Evolutionary conservation across 2,113 vertebrate species (phyloP), one percentile per base, ranked within the genome.

Genomic region (Tursiops truncatus): DNA sequence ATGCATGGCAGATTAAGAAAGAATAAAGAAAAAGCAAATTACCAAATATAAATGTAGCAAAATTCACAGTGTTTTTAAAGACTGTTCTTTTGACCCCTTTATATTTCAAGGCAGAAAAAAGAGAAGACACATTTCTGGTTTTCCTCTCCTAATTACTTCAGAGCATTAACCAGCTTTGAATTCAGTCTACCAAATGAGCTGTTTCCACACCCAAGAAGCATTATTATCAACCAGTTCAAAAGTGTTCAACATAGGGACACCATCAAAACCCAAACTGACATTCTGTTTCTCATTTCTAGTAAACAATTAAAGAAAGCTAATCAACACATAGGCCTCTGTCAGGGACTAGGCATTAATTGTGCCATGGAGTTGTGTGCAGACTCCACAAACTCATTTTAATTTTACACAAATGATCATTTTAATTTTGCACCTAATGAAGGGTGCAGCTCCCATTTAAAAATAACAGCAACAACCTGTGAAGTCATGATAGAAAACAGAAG

Each of bases 381-480:
- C 95, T 96, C 96, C 94, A 93, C 96, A 97, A 97, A 98, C 18
- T 63, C 95, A 38, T 98, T 98, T 98, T 98, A 97, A 97, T 98
- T 98, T 98, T 98, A 92, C 89, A 97, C 94, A 97, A 98, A 98
- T 97, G 50, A 17, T 17, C 5, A 53, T 53, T 53, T 53, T 53
- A 53, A 53, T 53, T 53, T 53, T 53, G 50, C 15, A 53, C 50
- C 50, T 53, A 53, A 53, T 53, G 50, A 53, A 98, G 0, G 0
- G 86, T 96, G 47, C 96, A 98, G 95, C 92, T 98, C 95, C 96
- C 13, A 0, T 98, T 96, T 95, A 94, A 92, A 88, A 82, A 71
- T 18, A 79, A 60, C 20, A 83, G n/a, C 62, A 82, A 41, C 18
- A 79, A 97, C 15, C 44, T 67, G 44, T 47, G 73, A 95, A 97